Conservation (phyloP, 2,113 vertebrate genomes). For the Barbus barbus region DNA sequence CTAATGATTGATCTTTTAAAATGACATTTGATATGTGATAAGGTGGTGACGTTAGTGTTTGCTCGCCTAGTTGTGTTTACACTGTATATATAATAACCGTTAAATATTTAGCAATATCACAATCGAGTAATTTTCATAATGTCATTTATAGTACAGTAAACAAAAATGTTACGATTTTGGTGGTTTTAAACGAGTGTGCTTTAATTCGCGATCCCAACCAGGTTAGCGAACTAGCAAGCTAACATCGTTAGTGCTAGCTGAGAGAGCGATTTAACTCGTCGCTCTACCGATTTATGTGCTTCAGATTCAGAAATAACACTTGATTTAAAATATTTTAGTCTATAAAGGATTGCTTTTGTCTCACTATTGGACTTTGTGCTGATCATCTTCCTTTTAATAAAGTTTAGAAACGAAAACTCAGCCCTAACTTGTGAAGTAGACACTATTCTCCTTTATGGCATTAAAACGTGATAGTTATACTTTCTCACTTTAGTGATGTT, state of each 20-base stretch:
- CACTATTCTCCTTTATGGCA: background rate
- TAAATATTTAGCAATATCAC: constrained; percentile 23
- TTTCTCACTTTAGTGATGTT: background rate
- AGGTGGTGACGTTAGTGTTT: background rate
- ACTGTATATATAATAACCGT: background rate
- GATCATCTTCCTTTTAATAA: background rate
- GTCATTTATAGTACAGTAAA: constrained; percentile 16
- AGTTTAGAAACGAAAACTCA: background rate
- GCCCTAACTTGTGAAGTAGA: background rate
- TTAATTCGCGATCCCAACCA: constrained; percentile 9
- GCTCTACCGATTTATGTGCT: background rate
- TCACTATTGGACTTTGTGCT: background rate
- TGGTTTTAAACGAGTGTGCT: background rate
- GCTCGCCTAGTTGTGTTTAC: constrained; percentile 37
- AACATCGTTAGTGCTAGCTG: constrained; percentile 18
- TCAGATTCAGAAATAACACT: background rate
- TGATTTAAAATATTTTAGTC: too few species aligned
- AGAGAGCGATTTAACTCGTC: background rate
- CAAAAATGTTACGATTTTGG: background rate
- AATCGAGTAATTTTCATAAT: constrained; percentile 39
- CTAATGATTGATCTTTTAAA: background rate
- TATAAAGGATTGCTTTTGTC: background rate
- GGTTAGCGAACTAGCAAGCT: constrained; percentile 40
- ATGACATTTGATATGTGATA: background rate
- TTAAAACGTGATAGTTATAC: background rate